Evolutionary conservation across 2,888 invertebrate genomes (phyloP), one percentile per base, ranked within the genome.

Genomic region (Leptopilina myrica): DNA sequence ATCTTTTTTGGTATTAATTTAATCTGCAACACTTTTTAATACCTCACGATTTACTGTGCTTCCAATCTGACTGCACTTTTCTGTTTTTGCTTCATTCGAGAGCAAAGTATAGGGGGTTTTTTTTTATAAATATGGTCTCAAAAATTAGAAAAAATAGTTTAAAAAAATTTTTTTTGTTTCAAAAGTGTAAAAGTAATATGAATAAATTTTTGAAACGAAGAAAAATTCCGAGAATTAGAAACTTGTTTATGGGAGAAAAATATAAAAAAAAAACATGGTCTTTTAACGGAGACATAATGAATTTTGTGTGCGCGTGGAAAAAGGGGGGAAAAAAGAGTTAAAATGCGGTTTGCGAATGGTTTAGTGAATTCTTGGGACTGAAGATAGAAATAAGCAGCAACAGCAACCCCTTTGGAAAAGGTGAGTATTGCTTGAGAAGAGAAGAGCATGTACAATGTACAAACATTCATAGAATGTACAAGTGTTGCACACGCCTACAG

Each of bases 401-500:
- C 20, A 33, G 40, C 53, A 56, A 64, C 77, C 76, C 69, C n/a
- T n/a, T 76, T 62, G 46, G 78, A 43, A 66, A 79, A 77, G 33
- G 56, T 56, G 33, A 56, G 40, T 59, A 73, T 59, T 73, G n/a
- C 73, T 11, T 11, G 67, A 49, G 67, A 15, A 7, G n/a, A 82
- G 79, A 83, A 81, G 84, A 84, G 86, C 84, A 84, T 85, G 85
- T 87, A n/a, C 56, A 73, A n/a, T 56, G 49, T 49, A 49, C 49
- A 9, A 49, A 49, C 49, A 49, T 49, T 49, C 49, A 49, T 49
- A 49, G 49, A 49, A 49, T 85, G 85, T 84, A 84, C 83, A 83
- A 83, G 85, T 83, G 82, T 86, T 82, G 82, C 84, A 83, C 12
- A 49, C 84, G 79, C 84, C 84, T 80, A 79, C 83, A 67, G 76